A percentile compares a stretch with the other conserved stretches of the same genome.
Conservation (phyloP, 2,113 vertebrate genomes). For the Ictalurus furcatus region DNA sequence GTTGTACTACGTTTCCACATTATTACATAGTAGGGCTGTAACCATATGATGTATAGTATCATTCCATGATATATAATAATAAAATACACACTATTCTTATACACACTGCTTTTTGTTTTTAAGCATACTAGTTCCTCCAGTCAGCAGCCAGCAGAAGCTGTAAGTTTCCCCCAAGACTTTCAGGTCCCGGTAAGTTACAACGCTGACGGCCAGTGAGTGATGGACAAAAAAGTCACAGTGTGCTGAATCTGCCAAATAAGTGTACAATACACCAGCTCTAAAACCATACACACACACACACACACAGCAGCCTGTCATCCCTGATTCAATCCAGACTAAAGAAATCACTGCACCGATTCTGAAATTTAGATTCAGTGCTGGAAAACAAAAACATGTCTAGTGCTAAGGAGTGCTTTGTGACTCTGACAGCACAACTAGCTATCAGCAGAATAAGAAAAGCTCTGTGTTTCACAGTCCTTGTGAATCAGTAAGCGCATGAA, state of each 20-base stretch:
- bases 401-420: too few species aligned
- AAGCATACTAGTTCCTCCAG: neutral
- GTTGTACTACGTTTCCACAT: neutral
- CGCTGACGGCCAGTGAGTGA: neutral
- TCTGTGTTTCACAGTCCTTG: too few species aligned
- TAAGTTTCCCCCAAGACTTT: neutral
- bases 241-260: neutral
- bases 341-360: neutral
- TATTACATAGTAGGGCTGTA: neutral
- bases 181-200: neutral
- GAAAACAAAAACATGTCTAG: neutral
- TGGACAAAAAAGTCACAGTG: neutral
- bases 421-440: too few species aligned
- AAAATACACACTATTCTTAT: neutral
- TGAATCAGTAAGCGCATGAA: too few species aligned
- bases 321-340: neutral
- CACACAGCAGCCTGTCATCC: neutral
- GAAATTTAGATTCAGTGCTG: neutral
- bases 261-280: neutral
- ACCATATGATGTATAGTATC: neutral
- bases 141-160: neutral
- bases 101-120: neutral
- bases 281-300: neutral
- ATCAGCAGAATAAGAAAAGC: too few species aligned
- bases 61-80: neutral